These are phyloP conservation scores for Clarias gariepinus DNA, from an alignment of 2,113 vertebrate species.

Conservation along the genomic window DNA sequence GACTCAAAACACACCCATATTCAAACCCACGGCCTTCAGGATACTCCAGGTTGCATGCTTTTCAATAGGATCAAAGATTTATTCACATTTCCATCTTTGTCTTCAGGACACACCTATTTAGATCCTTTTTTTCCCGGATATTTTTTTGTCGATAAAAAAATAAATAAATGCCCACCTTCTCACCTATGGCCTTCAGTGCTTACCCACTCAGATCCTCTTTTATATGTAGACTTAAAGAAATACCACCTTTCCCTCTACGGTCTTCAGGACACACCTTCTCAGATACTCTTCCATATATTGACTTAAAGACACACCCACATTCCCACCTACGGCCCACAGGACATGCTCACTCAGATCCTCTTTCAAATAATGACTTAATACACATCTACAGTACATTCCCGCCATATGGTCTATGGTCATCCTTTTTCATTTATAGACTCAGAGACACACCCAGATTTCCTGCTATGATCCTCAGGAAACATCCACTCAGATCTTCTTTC, in stretches of 20 bases:
- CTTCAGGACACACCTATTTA: background rate
- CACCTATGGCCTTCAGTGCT: background rate
- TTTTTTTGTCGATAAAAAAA: too few relatives aligned
- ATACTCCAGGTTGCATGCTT: too few relatives aligned
- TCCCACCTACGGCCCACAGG: too few relatives aligned
- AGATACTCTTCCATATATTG: background rate
- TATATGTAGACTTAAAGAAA: background rate
- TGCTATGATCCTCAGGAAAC: too few relatives aligned
- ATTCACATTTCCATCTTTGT: background rate
- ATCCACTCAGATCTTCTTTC: too few relatives aligned
- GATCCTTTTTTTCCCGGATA: too few relatives aligned
- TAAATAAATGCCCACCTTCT: background rate
- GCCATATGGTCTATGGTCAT: too few relatives aligned
- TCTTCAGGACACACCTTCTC: background rate
- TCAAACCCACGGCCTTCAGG: background rate
- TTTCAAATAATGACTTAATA: too few relatives aligned
- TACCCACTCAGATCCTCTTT: background rate
- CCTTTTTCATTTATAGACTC: too few relatives aligned
- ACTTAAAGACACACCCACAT: background rate
- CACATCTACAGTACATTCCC: too few relatives aligned
- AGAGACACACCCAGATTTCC: too few relatives aligned
- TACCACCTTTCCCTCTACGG: background rate
- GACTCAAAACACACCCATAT: background rate
- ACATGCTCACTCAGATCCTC: too few relatives aligned
- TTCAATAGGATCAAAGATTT: background rate